Percentiles rank a stretch among this genome's conserved stretches.
These are phyloP conservation scores for Lasius fuliginosus DNA, from an alignment of 2,888 invertebrate genomes.

Conservation along the genomic window DNA sequence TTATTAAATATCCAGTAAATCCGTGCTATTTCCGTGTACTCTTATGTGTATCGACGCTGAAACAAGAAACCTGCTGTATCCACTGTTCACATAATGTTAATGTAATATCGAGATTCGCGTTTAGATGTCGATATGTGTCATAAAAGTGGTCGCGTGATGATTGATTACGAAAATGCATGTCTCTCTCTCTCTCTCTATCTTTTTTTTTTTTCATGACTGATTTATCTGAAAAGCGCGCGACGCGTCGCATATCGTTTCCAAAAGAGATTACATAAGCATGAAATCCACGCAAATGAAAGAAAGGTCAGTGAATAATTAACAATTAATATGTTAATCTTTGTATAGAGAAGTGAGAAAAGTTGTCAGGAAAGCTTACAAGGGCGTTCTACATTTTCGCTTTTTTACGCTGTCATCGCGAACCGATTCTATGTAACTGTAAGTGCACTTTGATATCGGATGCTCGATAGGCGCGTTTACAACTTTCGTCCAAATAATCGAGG, in stretches of 20 bases:
- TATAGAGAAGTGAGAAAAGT: background rate
- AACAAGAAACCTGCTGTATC: background rate
- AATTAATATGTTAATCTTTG: background rate
- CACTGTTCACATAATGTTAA: background rate
- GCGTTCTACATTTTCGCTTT: slow-evolving; percentile 36
- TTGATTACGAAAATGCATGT: background rate
- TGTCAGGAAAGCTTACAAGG: background rate
- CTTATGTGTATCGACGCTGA: background rate
- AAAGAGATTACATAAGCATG: background rate
- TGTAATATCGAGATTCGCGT: background rate
- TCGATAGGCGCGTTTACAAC: slow-evolving; percentile 80
- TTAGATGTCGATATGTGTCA: background rate
- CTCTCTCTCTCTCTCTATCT: no score
- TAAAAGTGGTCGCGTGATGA: background rate
- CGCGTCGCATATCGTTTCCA: background rate
- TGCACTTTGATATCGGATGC: slow-evolving; percentile 78
- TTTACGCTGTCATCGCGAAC: slow-evolving; percentile 1
- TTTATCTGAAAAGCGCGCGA: background rate
- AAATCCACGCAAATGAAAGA: background rate
- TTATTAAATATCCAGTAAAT: background rate
- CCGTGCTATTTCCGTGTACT: background rate
- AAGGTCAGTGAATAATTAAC: slow-evolving; percentile 7
- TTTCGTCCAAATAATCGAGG: slow-evolving; percentile 82
- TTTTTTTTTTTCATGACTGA: background rate
- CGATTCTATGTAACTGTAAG: slow-evolving; percentile 72